These are phyloP conservation scores for Thermophis baileyi DNA, from an alignment of 2,113 vertebrate genomes.

Conservation along the genomic window DNA sequence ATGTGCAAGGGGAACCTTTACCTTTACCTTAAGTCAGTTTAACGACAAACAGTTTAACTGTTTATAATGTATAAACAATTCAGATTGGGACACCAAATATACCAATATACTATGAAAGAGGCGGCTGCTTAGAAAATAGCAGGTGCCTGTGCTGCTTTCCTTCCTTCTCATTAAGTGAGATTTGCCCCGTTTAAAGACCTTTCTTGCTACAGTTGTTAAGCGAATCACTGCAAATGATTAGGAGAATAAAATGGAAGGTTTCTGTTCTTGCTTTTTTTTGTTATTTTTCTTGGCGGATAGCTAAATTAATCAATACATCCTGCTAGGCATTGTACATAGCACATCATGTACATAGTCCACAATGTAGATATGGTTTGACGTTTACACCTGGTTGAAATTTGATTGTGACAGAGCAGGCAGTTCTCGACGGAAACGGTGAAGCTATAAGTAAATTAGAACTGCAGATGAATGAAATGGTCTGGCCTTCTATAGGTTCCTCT, in stretches of 20 bases:
- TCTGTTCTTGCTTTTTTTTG: neutral
- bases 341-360: neutral
- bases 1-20: too few species aligned
- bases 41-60: too few species aligned
- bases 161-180: too few species aligned
- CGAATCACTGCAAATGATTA: too few species aligned
- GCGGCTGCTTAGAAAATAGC: too few species aligned
- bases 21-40: too few species aligned
- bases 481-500: neutral
- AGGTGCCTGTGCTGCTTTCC: too few species aligned
- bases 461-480: neutral
- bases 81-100: too few species aligned
- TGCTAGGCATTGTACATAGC: neutral
- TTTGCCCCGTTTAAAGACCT: too few species aligned
- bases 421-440: neutral
- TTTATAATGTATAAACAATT: too few species aligned
- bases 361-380: neutral
- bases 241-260: neutral
- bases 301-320: neutral
- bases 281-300: neutral
- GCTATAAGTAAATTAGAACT: neutral
- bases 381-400: neutral
- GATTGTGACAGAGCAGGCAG: neutral
- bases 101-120: too few species aligned
- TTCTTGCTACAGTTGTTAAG: too few species aligned